Conservation (phyloP, 2,113 vertebrate genomes). For the Malurus melanocephalus region DNA sequence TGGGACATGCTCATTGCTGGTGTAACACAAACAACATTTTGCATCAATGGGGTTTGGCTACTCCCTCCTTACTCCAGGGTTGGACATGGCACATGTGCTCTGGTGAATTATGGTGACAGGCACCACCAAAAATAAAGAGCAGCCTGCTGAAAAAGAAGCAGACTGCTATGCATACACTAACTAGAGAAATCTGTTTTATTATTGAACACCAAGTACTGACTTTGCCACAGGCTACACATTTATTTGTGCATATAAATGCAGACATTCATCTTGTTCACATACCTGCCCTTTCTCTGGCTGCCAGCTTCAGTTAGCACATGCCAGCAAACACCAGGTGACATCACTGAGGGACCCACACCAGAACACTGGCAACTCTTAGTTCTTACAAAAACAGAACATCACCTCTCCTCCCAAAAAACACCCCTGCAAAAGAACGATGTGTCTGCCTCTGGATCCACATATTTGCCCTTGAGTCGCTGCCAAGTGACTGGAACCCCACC, state of each 20-base stretch:
- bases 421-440: not conserved
- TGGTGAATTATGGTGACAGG: not conserved
- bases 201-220: not conserved
- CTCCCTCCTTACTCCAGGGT: not conserved
- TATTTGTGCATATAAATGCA: not conserved
- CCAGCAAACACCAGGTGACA: not conserved
- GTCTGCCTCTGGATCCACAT: not conserved
- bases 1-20: not conserved
- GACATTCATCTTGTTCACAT: not conserved
- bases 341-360: not conserved
- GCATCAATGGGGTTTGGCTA: not conserved
- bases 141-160: not conserved
- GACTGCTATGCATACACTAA: not conserved
- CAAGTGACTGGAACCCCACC: not conserved
- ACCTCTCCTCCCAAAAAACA: not conserved
- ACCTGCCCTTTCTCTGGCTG: constrained; percentile 20
- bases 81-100: not conserved
- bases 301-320: not conserved
- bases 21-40: not conserved
- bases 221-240: constrained; percentile 37
- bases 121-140: not conserved
- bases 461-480: not conserved
- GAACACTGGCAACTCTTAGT: not conserved
- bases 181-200: constrained; percentile 10
- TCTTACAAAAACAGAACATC: not conserved